Evolutionary conservation across 2,113 vertebrate genomes (phyloP).

Genomic region (Clarias magur): DNA sequence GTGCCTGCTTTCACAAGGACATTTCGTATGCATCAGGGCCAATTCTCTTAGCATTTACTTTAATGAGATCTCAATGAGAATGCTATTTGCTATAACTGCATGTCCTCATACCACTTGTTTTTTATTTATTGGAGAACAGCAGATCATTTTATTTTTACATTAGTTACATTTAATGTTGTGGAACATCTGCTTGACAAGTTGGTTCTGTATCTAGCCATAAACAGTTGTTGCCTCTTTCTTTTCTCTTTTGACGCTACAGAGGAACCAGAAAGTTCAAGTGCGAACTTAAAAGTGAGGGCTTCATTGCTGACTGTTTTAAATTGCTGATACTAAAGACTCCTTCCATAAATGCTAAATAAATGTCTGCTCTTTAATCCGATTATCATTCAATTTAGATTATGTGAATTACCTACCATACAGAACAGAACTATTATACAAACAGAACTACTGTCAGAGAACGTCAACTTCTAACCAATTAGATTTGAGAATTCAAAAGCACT

Average conservation of each 20-base stretch:
- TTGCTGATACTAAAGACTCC: background rate
- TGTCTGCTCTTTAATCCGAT: background rate
- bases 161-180: slow-evolving; percentile 1
- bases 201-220: background rate
- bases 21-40: background rate
- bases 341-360: background rate
- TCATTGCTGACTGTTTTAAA: background rate
- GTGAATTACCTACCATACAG: background rate
- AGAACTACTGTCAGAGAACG: background rate
- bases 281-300: background rate
- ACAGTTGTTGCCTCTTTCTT: background rate
- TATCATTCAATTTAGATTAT: background rate
- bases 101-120: background rate
- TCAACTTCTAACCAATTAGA: background rate
- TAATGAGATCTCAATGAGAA: background rate
- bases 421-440: too few relatives aligned
- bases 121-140: background rate
- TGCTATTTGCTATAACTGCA: background rate
- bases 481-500: background rate
- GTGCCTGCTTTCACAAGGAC: background rate
- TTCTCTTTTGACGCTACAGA: background rate
- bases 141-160: background rate
- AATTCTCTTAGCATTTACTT: background rate
- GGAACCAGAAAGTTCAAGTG: background rate
- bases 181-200: background rate